Percentiles rank a stretch among this genome's conserved stretches.
Evolutionary conservation across 2,113 vertebrate genomes (phyloP).

Genomic region (Strix uralensis): DNA sequence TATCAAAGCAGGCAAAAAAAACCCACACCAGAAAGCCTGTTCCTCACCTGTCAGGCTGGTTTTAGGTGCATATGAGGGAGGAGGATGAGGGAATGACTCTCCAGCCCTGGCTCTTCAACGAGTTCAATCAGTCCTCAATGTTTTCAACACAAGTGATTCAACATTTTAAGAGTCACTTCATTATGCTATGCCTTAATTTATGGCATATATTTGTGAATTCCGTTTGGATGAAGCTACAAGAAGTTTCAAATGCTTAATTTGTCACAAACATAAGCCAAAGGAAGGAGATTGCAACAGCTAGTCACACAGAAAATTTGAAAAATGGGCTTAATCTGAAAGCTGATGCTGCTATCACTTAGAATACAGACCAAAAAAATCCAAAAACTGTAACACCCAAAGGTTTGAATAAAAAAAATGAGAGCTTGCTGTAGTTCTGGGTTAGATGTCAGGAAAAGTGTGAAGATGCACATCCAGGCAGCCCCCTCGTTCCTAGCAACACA

Average conservation of each 20-base stretch:
- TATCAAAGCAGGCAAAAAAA: conserved; percentile 27
- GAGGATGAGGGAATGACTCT: background rate
- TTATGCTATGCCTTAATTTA: background rate
- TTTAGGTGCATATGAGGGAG: conserved; percentile 7
- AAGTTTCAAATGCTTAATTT: background rate
- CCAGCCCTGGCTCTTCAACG: background rate
- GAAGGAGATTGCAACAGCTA: background rate
- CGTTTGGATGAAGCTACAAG: background rate
- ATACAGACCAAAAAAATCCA: background rate
- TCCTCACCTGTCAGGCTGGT: conserved; percentile 45
- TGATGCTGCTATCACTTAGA: background rate
- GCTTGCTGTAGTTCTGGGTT: background rate
- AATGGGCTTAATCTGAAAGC: background rate
- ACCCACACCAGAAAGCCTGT: conserved; percentile 53
- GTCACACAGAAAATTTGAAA: background rate
- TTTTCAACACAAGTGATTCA: background rate
- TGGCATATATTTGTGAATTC: background rate
- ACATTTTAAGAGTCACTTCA: background rate
- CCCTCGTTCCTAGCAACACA: background rate
- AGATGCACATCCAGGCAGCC: background rate
- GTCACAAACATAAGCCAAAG: background rate
- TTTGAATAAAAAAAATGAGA: background rate
- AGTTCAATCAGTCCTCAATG: background rate
- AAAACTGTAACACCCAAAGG: background rate
- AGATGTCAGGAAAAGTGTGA: background rate